phyloP scores from a whole-genome alignment of 2,888 invertebrate genomes.

The Clusia tigrina region DNA sequence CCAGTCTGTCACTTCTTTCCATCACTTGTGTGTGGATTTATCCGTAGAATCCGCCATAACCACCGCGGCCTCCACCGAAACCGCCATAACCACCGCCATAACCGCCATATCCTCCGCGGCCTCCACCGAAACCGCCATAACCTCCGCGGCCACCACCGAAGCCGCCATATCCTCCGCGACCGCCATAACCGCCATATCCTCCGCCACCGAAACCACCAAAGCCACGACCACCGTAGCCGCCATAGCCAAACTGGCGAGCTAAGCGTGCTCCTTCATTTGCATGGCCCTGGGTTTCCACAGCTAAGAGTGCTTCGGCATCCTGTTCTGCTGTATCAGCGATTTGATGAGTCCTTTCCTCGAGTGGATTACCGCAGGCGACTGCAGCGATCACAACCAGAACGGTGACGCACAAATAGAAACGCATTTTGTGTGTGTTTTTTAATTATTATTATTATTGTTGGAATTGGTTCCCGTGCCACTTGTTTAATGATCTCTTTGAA shows the following conservation, averaged over 20 bases:
- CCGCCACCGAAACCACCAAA: constrained; percentile 29
- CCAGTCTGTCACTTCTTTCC: too few relatives aligned
- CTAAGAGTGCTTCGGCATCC: constrained; percentile 36
- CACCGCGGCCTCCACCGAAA: constrained; percentile 26
- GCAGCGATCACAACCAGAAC: constrained; percentile 32
- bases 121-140: constrained; percentile 29
- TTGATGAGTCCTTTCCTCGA: too few relatives aligned
- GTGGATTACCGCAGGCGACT: constrained; percentile 31
- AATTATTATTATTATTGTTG: too few relatives aligned
- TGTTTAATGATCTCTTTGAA: too few relatives aligned
- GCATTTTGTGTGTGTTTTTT: too few relatives aligned
- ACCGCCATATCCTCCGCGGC: constrained; percentile 27
- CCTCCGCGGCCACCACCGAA: too few relatives aligned
- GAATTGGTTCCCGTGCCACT: too few relatives aligned
- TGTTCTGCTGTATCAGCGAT: too few relatives aligned
- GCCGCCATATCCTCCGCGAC: too few relatives aligned
- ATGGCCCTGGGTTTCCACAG: constrained; percentile 40
- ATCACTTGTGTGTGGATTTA: too few relatives aligned
- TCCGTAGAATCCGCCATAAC: constrained; percentile 28
- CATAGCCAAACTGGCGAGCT: constrained; percentile 39
- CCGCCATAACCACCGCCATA: constrained; percentile 30
- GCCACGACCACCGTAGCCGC: constrained; percentile 26
- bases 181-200: constrained; percentile 28
- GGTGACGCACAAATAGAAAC: constrained; percentile 34
- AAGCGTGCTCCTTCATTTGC: constrained; percentile 43